Evolutionary conservation across 1,140 invertebrate genomes (phyloP).

Genomic region (Heliconius eleuchia): DNA sequence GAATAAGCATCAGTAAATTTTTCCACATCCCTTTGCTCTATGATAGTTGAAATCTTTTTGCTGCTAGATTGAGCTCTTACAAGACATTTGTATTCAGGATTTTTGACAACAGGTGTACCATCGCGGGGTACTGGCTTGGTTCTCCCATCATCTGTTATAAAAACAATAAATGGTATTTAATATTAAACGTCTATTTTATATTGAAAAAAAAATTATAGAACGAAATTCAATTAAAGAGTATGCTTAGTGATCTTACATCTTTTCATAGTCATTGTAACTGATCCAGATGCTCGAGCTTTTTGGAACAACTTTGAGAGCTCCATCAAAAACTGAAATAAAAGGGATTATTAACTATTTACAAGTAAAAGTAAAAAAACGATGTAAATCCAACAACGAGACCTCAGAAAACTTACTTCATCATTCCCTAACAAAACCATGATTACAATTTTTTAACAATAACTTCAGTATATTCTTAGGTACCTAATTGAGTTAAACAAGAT

Average conservation of each 20-base stretch:
- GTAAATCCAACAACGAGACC: background rate
- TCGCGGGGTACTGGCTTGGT: conserved; percentile 86
- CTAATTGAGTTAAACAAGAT: background rate
- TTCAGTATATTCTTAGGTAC: conserved; percentile 14
- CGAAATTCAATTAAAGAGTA: background rate
- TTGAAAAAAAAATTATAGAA: background rate
- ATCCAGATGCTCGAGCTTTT: conserved; percentile 83
- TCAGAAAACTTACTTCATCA: conserved; percentile 81
- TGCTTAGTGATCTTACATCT: conserved; percentile 83
- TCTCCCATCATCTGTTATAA: conserved; percentile 86
- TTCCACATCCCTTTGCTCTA: conserved; percentile 92
- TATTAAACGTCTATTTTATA: background rate
- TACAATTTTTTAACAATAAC: conserved; percentile 23
- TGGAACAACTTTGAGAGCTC: conserved; percentile 86
- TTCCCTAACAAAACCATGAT: conserved; percentile 86
- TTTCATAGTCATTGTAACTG: conserved; percentile 87
- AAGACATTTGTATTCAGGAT: conserved; percentile 89
- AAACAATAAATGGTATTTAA: background rate
- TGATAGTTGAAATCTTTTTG: conserved; percentile 91
- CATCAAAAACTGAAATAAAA: conserved; percentile 84
- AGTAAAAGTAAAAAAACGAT: background rate
- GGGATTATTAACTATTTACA: background rate
- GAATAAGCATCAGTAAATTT: conserved; percentile 93
- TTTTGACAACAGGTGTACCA: conserved; percentile 82
- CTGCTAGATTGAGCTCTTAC: conserved; percentile 87